Percentiles rank a stretch among this genome's conserved stretches.
Evolutionary conservation across 92 coral and sea anemone species (phyloP).

Genomic region (Bergia puertoricense): DNA sequence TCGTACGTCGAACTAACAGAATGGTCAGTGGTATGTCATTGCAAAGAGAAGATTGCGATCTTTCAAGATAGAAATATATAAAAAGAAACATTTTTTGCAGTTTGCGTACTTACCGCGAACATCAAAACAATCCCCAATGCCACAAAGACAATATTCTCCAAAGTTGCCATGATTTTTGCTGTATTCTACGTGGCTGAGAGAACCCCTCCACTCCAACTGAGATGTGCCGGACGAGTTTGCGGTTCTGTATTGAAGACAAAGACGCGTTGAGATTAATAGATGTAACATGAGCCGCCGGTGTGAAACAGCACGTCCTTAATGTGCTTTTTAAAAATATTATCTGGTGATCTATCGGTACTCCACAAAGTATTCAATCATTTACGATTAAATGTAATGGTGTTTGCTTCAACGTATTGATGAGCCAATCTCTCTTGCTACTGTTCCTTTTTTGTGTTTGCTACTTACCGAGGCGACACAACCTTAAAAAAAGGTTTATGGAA

Average conservation of each 20-base stretch:
- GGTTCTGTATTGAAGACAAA: conserved; percentile 11
- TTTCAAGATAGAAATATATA: background rate
- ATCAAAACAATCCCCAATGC: background rate
- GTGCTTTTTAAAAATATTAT: conserved; percentile 22
- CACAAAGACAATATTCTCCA: conserved; percentile 19
- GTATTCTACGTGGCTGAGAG: conserved; percentile 3
- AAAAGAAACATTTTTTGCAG: background rate
- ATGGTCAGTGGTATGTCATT: background rate
- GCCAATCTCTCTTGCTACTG: background rate
- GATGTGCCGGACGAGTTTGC: conserved; percentile 19
- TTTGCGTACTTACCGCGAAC: conserved; percentile 12
- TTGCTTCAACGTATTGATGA: background rate
- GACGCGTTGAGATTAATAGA: conserved; percentile 40
- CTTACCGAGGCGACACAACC: conserved; percentile 13
- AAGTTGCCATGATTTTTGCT: conserved; percentile 12
- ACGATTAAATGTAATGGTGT: background rate
- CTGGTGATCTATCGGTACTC: conserved; percentile 40
- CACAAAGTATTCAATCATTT: conserved; percentile 8
- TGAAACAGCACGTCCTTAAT: conserved; percentile 26
- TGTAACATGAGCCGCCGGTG: conserved; percentile 24
- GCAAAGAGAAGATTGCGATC: conserved; percentile 24
- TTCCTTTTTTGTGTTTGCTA: background rate
- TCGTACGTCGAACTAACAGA: background rate
- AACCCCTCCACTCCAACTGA: background rate
- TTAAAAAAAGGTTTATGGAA: background rate